phyloP scores from a whole-genome alignment of 2,797 vertebrate species.

The Aythya fuligula region DNA sequence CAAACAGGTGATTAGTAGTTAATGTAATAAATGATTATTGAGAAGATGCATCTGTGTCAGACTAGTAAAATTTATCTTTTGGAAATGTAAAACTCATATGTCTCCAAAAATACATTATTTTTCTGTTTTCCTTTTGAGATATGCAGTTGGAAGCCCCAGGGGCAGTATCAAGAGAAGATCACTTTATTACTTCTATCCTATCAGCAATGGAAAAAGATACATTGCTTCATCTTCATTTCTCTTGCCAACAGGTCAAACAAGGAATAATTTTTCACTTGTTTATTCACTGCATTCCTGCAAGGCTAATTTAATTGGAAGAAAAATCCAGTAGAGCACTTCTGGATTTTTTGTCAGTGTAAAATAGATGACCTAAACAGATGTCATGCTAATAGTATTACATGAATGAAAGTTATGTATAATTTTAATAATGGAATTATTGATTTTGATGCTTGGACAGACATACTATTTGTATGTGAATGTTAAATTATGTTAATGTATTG shows the following conservation, averaged over 20 bases:
- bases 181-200: neutral
- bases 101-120: neutral
- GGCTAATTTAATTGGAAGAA: conserved; percentile 64
- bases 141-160: neutral
- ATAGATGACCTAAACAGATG: conserved; percentile 44
- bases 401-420: conserved; percentile 35
- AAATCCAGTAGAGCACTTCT: conserved; percentile 8
- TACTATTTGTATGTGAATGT: neutral
- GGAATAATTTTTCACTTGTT: neutral
- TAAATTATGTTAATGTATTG: neutral
- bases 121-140: neutral
- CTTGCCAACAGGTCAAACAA: neutral
- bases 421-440: conserved; percentile 9
- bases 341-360: conserved; percentile 50
- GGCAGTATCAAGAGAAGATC: neutral
- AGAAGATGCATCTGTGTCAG: neutral
- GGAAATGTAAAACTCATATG: neutral
- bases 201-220: neutral
- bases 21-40: neutral
- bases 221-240: neutral
- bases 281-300: conserved; percentile 42
- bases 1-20: neutral
- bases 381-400: conserved; percentile 33
- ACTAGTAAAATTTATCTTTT: neutral
- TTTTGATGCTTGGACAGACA: neutral